Percentiles rank a stretch among this genome's conserved stretches.
Conservation (phyloP, 2,113 vertebrate genomes). For the Rhagologus leucostigma region DNA sequence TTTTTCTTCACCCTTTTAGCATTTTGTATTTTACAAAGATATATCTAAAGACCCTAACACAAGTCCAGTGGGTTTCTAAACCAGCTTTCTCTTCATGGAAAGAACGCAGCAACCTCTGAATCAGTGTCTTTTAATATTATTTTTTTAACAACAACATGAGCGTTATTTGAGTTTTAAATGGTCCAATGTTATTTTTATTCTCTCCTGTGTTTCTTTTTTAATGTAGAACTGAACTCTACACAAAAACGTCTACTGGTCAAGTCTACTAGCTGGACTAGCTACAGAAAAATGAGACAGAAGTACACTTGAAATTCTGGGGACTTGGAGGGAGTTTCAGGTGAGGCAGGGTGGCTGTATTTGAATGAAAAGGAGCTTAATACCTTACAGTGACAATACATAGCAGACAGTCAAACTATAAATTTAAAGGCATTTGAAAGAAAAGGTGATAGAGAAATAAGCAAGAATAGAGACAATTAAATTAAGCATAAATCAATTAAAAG, state of each 20-base stretch:
- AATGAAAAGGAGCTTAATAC: not conserved
- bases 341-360: not conserved
- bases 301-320: not conserved
- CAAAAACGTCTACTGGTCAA: not conserved
- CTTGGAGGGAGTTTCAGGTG: not conserved
- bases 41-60: not conserved
- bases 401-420: not conserved
- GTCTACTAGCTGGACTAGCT: not conserved
- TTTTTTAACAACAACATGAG: not conserved
- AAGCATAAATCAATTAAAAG: not conserved
- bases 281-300: not conserved
- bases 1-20: not conserved
- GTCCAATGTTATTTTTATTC: not conserved
- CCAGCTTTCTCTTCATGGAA: not conserved
- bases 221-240: not conserved
- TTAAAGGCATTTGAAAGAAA: not conserved
- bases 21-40: not conserved
- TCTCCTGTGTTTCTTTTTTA: not conserved
- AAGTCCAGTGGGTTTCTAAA: not conserved
- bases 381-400: not conserved
- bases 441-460: not conserved
- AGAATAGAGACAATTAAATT: not conserved
- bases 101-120: not conserved
- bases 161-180: not conserved
- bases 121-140: not conserved